Conservation (phyloP, 2,113 vertebrate genomes). For the Nerophis ophidion region DNA sequence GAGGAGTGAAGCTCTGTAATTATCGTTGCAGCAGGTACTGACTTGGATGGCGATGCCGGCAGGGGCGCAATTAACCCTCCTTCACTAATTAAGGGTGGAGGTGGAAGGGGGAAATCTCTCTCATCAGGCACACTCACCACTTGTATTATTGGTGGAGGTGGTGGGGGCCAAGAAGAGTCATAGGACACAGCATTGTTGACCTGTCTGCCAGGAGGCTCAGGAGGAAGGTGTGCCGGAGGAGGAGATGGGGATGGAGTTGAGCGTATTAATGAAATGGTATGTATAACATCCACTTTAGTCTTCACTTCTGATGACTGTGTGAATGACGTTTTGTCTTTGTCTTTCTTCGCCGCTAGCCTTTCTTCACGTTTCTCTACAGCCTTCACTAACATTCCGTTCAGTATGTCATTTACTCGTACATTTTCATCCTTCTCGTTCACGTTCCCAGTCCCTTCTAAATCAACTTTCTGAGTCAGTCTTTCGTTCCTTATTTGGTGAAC, state of each 20-base stretch:
- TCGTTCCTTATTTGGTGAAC: slow-evolving; percentile 27
- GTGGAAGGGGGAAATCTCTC: slow-evolving; percentile 59
- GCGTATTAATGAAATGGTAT: slow-evolving; percentile 27
- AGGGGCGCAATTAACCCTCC: slow-evolving; percentile 40
- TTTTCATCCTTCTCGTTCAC: slow-evolving; percentile 35
- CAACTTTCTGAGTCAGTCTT: slow-evolving; percentile 37
- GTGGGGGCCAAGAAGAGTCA: slow-evolving; percentile 70
- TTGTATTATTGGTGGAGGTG: slow-evolving; percentile 66
- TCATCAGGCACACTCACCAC: slow-evolving; percentile 69
- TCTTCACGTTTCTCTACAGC: slow-evolving; percentile 35
- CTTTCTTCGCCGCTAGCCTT: slow-evolving; percentile 22
- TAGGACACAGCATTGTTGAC: slow-evolving; percentile 22
- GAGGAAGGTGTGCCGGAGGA: slow-evolving; percentile 71
- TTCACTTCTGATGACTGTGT: slow-evolving; percentile 18
- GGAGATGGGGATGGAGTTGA: slow-evolving; percentile 72
- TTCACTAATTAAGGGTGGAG: slow-evolving; percentile 50
- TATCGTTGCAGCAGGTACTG: neutral
- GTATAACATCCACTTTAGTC: slow-evolving; percentile 1
- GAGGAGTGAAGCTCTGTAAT: neutral
- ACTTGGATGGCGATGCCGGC: slow-evolving; percentile 31
- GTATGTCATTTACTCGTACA: slow-evolving; percentile 42
- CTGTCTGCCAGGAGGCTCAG: slow-evolving; percentile 70
- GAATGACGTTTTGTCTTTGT: slow-evolving; percentile 10
- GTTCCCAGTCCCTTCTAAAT: slow-evolving; percentile 38
- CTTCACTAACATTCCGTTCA: slow-evolving; percentile 49